A percentile compares a stretch with the other conserved stretches of the same genome.
These are phyloP conservation scores for Adelges cooleyi DNA, from an alignment of 1,140 invertebrate species.

Conservation along the genomic window DNA sequence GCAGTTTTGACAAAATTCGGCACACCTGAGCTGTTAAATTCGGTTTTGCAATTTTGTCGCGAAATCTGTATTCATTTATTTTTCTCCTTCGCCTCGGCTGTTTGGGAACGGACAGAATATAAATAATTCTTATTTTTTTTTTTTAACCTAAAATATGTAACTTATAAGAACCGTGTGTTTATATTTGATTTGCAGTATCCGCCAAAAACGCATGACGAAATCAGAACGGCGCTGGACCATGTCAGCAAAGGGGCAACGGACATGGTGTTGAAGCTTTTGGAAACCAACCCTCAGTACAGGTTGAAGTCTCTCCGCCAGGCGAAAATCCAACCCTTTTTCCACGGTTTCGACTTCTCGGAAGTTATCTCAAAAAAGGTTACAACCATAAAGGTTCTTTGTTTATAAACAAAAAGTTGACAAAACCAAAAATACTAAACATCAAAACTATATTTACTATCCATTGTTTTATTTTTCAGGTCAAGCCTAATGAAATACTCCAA, in stretches of 20 bases:
- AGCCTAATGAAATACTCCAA: neutral
- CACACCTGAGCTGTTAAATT: no score
- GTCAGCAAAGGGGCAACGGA: neutral
- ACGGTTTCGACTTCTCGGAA: conserved; percentile 1
- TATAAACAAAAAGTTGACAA: no score
- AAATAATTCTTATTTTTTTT: no score
- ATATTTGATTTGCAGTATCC: conserved; percentile 12
- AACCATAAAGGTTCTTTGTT: no score
- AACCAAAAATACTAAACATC: no score
- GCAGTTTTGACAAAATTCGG: no score
- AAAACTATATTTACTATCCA: no score
- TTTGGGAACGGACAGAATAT: no score
- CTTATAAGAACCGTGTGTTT: neutral
- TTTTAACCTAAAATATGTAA: no score
- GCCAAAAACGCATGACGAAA: neutral
- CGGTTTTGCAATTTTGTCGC: no score
- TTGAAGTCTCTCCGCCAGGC: neutral
- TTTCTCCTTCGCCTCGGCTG: no score
- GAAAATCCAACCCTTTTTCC: conserved; percentile 10
- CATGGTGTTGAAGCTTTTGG: neutral
- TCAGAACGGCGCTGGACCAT: neutral
- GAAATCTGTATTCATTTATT: no score
- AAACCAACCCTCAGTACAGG: neutral
- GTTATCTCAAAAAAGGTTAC: neutral
- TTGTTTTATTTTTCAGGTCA: neutral